Percentiles rank a stretch among this genome's conserved stretches.
phyloP scores from a whole-genome alignment of 2,888 invertebrate species.

The Sturmia bella region DNA sequence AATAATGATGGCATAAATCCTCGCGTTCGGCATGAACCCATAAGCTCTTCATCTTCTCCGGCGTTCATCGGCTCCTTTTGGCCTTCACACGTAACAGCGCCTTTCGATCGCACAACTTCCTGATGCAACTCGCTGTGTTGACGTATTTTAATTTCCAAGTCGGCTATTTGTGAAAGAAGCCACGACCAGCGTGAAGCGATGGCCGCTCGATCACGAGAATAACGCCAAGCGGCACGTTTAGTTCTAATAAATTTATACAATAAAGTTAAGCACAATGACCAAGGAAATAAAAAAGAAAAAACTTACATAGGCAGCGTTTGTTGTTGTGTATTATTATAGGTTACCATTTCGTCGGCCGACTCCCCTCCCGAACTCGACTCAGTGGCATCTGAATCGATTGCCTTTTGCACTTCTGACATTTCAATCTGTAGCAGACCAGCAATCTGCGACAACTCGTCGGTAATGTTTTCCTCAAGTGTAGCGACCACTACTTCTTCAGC shows the following conservation, averaged over 20 bases:
- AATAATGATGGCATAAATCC: conserved; percentile 86
- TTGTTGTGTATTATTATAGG: conserved; percentile 89
- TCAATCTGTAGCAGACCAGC: conserved; percentile 89
- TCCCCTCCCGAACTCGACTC: conserved; percentile 97
- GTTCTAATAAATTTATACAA: conserved; percentile 83
- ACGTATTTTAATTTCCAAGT: conserved; percentile 94
- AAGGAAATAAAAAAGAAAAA: conserved; percentile 30
- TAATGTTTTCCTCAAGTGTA: conserved; percentile 81
- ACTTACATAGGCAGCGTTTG: conserved; percentile 91
- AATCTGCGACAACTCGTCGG: conserved; percentile 86
- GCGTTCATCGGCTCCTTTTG: conserved; percentile 45
- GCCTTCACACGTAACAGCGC: conserved; percentile 83
- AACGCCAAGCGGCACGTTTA: conserved; percentile 92
- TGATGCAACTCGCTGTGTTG: conserved; percentile 92
- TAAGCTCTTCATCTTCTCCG: conserved; percentile 56
- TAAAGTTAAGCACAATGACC: neutral
- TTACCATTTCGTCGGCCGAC: conserved; percentile 93
- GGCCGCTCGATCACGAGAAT: conserved; percentile 89
- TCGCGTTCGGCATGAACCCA: conserved; percentile 84
- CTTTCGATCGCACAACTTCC: conserved; percentile 85
- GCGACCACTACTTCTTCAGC: conserved; percentile 80
- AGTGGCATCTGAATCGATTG: conserved; percentile 95
- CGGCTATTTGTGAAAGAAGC: conserved; percentile 95
- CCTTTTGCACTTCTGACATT: conserved; percentile 87
- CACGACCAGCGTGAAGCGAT: conserved; percentile 95